These are phyloP conservation scores for Cryptomyrus ogoouensis DNA, from an alignment of 2,113 vertebrate species.

Conservation along the genomic window DNA sequence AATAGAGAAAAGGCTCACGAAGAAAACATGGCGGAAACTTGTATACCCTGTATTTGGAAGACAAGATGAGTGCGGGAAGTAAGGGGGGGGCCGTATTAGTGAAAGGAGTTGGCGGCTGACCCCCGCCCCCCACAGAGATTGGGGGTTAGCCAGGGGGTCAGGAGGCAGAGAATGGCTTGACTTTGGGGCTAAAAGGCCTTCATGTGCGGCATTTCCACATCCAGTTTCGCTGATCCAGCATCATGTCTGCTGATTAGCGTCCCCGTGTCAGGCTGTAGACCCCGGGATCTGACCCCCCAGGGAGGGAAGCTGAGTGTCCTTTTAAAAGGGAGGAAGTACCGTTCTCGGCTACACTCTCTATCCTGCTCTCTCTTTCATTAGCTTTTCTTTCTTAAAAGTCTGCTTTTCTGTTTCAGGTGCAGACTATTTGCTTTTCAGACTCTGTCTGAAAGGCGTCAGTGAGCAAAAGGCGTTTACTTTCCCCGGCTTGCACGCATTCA, in stretches of 20 bases:
- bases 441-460: not conserved
- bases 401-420: not conserved
- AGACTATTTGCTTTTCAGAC: not conserved
- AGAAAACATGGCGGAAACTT: slow-evolving; percentile 52
- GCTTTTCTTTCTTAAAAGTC: not conserved
- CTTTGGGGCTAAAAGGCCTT: slow-evolving; percentile 75
- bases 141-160: slow-evolving; percentile 57
- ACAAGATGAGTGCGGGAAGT: not conserved
- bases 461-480: not conserved
- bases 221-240: slow-evolving; percentile 63
- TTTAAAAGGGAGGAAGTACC: slow-evolving; percentile 63
- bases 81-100: not conserved
- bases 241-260: slow-evolving; percentile 70
- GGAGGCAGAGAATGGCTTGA: slow-evolving; percentile 68
- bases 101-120: slow-evolving; percentile 45
- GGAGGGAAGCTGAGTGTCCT: slow-evolving; percentile 69
- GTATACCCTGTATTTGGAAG: slow-evolving; percentile 37
- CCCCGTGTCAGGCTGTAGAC: slow-evolving; percentile 72
- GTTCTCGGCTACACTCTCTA: not conserved
- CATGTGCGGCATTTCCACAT: not conserved
- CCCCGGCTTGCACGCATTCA: not conserved
- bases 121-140: not conserved
- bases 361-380: not conserved
- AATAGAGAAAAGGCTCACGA: slow-evolving; percentile 26
- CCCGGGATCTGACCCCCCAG: slow-evolving; percentile 60